phyloP scores from a whole-genome alignment of 2,888 invertebrate species.

The Cybosia mesomella region DNA sequence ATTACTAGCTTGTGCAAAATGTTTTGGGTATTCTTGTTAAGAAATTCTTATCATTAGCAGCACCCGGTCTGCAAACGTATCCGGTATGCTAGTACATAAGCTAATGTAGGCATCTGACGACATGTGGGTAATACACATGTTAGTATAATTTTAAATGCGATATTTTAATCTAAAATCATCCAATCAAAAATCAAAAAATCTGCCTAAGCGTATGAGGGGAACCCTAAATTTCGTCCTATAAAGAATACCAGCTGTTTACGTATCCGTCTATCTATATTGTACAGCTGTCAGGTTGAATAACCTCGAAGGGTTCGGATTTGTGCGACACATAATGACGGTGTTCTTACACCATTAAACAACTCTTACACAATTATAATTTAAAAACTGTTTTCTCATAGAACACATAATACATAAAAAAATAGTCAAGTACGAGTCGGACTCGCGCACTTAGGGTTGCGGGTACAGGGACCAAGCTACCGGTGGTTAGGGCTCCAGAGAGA shows the following conservation, averaged over 20 bases:
- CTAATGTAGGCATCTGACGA: no score
- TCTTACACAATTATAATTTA: constrained; percentile 10
- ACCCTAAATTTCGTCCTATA: not conserved
- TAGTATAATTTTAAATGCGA: no score
- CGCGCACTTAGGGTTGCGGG: no score
- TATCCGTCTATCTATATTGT: constrained; percentile 39
- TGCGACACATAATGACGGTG: not conserved
- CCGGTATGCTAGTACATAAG: no score
- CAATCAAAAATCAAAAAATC: no score
- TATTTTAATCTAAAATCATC: no score
- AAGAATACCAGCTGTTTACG: constrained; percentile 41
- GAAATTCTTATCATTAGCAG: not conserved
- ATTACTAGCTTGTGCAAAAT: not conserved
- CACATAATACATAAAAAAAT: no score
- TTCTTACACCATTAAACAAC: constrained; percentile 22
- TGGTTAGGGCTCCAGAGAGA: no score
- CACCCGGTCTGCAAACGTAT: no score
- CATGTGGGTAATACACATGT: no score
- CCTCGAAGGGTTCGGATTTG: constrained; percentile 53
- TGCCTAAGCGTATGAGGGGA: not conserved
- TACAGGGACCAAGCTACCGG: no score
- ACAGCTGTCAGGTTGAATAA: constrained; percentile 78
- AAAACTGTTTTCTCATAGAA: not conserved
- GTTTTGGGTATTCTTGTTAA: not conserved
- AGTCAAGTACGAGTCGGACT: no score